phyloP scores from a whole-genome alignment of 2,113 vertebrate genomes.

The Cheilinus undulatus region DNA sequence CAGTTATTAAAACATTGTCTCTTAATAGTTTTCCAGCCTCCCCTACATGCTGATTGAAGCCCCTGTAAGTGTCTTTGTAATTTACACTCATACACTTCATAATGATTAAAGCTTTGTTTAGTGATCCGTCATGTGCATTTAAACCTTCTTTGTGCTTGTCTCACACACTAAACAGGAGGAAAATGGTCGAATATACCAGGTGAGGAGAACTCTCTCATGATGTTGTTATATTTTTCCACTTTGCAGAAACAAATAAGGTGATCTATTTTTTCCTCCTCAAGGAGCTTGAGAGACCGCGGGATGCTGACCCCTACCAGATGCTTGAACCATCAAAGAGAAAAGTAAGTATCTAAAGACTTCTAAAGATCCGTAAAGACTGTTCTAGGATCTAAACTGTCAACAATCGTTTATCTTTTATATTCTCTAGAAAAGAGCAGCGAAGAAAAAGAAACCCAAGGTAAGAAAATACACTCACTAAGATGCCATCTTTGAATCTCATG shows the following conservation, averaged over 20 bases:
- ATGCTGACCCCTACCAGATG: conserved; percentile 57
- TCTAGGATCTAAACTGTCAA: not conserved
- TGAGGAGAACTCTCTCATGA: conserved; percentile 11
- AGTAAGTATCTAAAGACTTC: conserved; percentile 37
- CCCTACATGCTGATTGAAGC: not conserved
- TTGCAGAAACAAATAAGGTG: not conserved
- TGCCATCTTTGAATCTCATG: no score
- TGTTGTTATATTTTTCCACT: not conserved
- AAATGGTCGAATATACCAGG: conserved; percentile 50
- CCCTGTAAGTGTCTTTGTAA: conserved; percentile 51
- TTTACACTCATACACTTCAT: not conserved
- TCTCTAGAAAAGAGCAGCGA: conserved; percentile 59
- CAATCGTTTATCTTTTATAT: not conserved
- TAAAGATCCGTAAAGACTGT: not conserved
- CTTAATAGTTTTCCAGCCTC: conserved; percentile 32
- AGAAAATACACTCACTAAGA: not conserved
- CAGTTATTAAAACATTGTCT: not conserved
- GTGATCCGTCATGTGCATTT: not conserved
- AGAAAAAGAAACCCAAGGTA: conserved; percentile 63
- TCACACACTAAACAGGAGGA: conserved; percentile 9
- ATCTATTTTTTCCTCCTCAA: conserved; percentile 6
- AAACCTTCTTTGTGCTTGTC: not conserved
- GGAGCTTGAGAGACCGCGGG: conserved; percentile 49
- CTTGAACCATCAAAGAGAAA: conserved; percentile 45
- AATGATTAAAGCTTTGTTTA: not conserved